A percentile compares a stretch with the other conserved stretches of the same genome.
These are phyloP conservation scores for Oxycera nigricornis DNA, from an alignment of 2,888 invertebrate genomes.

Conservation along the genomic window DNA sequence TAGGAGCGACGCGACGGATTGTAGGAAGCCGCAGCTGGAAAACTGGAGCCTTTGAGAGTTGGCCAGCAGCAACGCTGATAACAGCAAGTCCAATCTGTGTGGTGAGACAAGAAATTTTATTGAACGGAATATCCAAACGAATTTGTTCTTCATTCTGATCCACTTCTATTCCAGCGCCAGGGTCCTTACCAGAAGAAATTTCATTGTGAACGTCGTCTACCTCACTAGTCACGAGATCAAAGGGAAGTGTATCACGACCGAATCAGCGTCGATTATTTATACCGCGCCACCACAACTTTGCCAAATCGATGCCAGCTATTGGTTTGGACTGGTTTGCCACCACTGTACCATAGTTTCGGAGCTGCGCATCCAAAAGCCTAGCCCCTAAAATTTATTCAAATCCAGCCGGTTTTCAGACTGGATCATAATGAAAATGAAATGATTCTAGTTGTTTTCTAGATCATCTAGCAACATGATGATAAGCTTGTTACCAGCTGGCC, in stretches of 20 bases:
- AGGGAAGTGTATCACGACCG: slow-evolving; percentile 36
- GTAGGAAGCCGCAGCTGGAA: slow-evolving; percentile 18
- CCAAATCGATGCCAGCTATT: background rate
- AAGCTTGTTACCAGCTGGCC: no score
- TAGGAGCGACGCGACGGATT: background rate
- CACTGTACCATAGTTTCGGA: background rate
- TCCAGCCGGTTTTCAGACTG: slow-evolving; percentile 1
- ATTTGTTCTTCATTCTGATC: background rate
- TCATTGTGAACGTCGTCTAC: slow-evolving; percentile 32
- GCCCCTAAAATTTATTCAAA: slow-evolving; percentile 3
- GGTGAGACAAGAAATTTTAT: background rate
- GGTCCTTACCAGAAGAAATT: slow-evolving; percentile 26
- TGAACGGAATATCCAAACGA: background rate
- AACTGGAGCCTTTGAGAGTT: slow-evolving; percentile 32
- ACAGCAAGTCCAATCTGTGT: slow-evolving; percentile 25
- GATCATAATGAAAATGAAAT: background rate
- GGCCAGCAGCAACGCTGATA: slow-evolving; percentile 40
- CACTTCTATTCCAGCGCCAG: background rate
- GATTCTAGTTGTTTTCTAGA: slow-evolving; percentile 26
- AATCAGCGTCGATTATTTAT: slow-evolving; percentile 33
- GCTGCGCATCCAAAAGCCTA: background rate
- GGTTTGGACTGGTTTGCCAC: background rate
- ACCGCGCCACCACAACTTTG: background rate
- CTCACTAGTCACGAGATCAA: slow-evolving; percentile 37
- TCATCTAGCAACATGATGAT: background rate